Percentiles rank a stretch among this genome's conserved stretches.
Evolutionary conservation across 2,113 vertebrate genomes (phyloP).

Genomic region (human): GRCh38 chr5:94312001-94312500

Average conservation of each 20-base stretch:
- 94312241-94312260: neutral
- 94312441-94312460: constrained; percentile 56
- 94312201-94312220: constrained; percentile 47
- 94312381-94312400: constrained; percentile 57
- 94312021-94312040: constrained; percentile 78
- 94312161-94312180: constrained; percentile 26
- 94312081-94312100: constrained; percentile 68
- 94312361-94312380: constrained; percentile 43
- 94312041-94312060: constrained; percentile 76
- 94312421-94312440: constrained; percentile 47
- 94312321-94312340: constrained; percentile 54
- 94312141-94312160: constrained; percentile 64
- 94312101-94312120: constrained; percentile 55
- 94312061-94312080: constrained; percentile 78
- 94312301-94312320: constrained; percentile 40
- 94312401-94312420: constrained; percentile 30
- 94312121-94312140: constrained; percentile 71
- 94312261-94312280: constrained; percentile 4
- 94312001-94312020: constrained; percentile 68
- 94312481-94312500: neutral
- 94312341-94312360: constrained; percentile 37
- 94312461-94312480: constrained; percentile 56
- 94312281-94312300: constrained; percentile 51
- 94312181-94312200: constrained; percentile 37
- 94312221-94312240: neutral